These are phyloP conservation scores for Eupithecia abbreviata DNA, from an alignment of 2,888 invertebrate species.

Conservation along the genomic window DNA sequence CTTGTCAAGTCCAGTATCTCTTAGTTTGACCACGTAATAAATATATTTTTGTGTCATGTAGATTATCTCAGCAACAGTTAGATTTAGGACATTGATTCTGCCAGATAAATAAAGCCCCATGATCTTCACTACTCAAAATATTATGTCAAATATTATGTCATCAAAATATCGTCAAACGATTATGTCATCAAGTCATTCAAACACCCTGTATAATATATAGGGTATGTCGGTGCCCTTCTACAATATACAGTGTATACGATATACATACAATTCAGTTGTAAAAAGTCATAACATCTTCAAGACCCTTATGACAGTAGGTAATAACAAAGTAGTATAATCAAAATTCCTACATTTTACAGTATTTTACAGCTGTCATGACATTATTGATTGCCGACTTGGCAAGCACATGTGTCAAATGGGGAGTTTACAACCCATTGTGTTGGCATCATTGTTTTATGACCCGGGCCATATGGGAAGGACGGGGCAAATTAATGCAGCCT, in stretches of 20 bases:
- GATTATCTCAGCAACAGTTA: no score
- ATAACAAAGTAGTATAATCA: conserved; percentile 5
- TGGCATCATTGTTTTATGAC: conserved; percentile 34
- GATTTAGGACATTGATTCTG: no score
- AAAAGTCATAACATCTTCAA: neutral
- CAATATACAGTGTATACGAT: neutral
- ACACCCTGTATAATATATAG: no score
- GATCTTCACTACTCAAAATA: no score
- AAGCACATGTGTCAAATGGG: conserved; percentile 48
- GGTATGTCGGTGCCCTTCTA: no score
- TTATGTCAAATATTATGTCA: no score
- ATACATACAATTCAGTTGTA: conserved; percentile 1
- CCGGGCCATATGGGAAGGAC: conserved; percentile 15
- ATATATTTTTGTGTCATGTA: no score
- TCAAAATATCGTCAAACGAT: no score
- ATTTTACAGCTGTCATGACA: conserved; percentile 1
- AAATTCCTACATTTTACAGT: conserved; percentile 1
- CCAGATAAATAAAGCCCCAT: no score
- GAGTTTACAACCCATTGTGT: conserved; percentile 34
- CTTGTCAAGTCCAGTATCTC: no score
- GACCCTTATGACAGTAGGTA: neutral
- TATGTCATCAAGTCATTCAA: no score
- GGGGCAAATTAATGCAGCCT: conserved; percentile 9
- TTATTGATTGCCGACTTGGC: neutral
- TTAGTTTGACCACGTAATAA: no score